Evolutionary conservation across 1,140 invertebrate genomes (phyloP).

Genomic region (Saccostrea glomerata): DNA sequence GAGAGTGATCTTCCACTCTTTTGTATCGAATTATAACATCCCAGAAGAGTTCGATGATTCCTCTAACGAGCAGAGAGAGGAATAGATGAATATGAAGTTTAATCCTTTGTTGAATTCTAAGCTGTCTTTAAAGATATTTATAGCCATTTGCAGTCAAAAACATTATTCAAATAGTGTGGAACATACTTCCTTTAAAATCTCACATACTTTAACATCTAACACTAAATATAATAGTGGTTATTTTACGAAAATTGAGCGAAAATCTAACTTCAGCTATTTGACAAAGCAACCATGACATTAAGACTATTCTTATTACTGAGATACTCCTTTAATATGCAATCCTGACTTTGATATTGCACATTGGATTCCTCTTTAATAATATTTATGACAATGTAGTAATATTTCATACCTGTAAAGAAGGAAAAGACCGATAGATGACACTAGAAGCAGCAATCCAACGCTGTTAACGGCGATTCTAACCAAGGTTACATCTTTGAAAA

Average conservation of each 20-base stretch:
- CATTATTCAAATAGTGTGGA: too few species aligned
- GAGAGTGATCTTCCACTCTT: not conserved
- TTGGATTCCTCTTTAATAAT: too few species aligned
- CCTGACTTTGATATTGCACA: too few species aligned
- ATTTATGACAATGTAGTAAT: not conserved
- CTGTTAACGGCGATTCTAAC: conserved; percentile 50
- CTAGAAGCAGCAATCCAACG: not conserved
- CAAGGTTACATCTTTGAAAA: conserved; percentile 42
- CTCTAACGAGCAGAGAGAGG: conserved; percentile 47
- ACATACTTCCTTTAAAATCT: too few species aligned
- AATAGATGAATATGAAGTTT: conserved; percentile 57
- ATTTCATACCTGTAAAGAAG: conserved; percentile 1
- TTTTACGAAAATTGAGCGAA: too few species aligned
- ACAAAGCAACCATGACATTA: too few species aligned
- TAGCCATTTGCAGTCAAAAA: too few species aligned
- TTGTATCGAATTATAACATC: conserved; percentile 52
- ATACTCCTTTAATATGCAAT: too few species aligned
- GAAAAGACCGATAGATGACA: not conserved
- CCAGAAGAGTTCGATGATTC: conserved; percentile 50
- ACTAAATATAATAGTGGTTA: too few species aligned
- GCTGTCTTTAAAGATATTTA: not conserved
- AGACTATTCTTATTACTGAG: too few species aligned
- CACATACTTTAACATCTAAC: too few species aligned
- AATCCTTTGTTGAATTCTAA: conserved; percentile 52
- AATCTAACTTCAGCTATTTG: too few species aligned